Conservation (phyloP, 2,888 invertebrate species). For the Anticlea derivata region DNA sequence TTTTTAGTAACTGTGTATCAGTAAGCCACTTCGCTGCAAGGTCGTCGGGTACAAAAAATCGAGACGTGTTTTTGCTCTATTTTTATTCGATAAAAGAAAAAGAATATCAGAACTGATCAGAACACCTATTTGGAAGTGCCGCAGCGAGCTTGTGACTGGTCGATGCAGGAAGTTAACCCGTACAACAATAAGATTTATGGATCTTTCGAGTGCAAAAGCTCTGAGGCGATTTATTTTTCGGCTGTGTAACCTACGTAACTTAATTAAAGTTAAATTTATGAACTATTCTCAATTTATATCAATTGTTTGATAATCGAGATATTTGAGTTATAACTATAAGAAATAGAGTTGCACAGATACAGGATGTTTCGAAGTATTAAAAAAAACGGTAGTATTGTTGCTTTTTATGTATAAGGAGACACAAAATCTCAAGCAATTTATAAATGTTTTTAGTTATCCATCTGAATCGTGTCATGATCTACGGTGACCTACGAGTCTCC, state of each 20-base stretch:
- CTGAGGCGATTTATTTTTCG: conserved; percentile 40
- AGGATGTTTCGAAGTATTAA: too few species aligned
- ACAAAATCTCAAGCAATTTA: conserved; percentile 14
- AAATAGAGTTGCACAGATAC: too few species aligned
- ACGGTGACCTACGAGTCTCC: conserved; percentile 41
- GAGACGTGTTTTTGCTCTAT: conserved; percentile 76
- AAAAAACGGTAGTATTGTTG: too few species aligned
- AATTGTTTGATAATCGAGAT: conserved; percentile 1
- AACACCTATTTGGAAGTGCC: conserved; percentile 79
- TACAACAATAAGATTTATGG: conserved; percentile 80
- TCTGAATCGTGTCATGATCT: conserved; percentile 32
- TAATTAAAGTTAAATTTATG: conserved; percentile 28
- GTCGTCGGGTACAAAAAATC: conserved; percentile 73
- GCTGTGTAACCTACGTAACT: conserved; percentile 22
- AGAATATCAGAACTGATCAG: conserved; percentile 77
- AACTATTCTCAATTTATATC: conserved; percentile 16
- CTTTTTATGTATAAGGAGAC: conserved; percentile 4
- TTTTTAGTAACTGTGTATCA: conserved; percentile 76
- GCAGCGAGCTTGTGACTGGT: conserved; percentile 62
- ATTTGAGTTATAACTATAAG: background rate
- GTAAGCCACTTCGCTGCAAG: conserved; percentile 77
- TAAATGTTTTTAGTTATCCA: conserved; percentile 20
- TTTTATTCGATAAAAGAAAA: conserved; percentile 73
- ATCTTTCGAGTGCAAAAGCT: conserved; percentile 62
- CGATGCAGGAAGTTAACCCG: conserved; percentile 76